Conservation (phyloP, 2,888 invertebrate species). For the Nomada fucata region DNA sequence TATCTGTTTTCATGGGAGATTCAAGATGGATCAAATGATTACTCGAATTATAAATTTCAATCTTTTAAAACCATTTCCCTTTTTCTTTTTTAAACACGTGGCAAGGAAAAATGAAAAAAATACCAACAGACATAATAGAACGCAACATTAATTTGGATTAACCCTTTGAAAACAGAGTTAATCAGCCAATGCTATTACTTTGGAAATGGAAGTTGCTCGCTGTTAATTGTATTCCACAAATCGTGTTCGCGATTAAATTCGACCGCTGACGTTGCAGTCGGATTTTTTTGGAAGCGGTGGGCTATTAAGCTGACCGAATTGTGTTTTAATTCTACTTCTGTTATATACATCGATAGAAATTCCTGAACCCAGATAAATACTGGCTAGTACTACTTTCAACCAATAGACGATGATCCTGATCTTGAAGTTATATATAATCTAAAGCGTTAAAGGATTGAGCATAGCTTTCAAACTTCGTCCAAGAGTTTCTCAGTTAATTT, state of each 20-base stretch:
- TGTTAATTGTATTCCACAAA: constrained; percentile 4
- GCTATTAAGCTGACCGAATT: constrained; percentile 9
- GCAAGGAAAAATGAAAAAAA: not conserved
- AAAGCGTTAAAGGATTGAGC: not conserved
- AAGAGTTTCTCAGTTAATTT: not conserved
- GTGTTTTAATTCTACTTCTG: constrained; percentile 8
- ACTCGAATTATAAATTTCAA: not conserved
- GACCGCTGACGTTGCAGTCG: constrained; percentile 10
- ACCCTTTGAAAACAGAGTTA: not conserved
- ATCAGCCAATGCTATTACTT: not conserved
- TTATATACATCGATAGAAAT: too few species aligned
- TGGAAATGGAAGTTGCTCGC: not conserved
- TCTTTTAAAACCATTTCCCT: not conserved
- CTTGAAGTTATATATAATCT: not conserved
- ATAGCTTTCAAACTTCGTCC: not conserved
- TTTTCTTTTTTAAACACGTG: not conserved
- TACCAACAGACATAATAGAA: not conserved
- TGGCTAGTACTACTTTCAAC: not conserved
- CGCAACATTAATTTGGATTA: not conserved
- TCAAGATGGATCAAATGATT: not conserved
- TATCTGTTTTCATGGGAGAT: not conserved
- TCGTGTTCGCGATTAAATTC: constrained; percentile 9
- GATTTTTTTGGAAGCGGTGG: not conserved
- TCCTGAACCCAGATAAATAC: not conserved
- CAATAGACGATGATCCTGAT: not conserved